Conservation (phyloP, 2,113 vertebrate species). For the Hippocampus mohnikei region DNA sequence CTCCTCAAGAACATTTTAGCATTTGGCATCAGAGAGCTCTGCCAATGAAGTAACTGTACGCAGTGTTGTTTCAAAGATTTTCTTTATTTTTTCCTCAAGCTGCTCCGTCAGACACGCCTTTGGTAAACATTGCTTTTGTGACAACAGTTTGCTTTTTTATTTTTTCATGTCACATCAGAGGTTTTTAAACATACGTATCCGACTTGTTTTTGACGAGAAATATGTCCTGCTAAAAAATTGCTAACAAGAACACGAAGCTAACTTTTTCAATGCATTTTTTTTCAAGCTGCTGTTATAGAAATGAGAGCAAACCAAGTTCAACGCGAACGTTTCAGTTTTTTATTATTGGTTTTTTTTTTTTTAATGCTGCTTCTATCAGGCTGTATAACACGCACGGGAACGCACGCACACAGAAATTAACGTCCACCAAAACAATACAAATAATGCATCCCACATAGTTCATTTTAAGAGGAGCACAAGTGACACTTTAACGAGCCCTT, state of each 20-base stretch:
- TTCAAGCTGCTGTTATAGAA: background rate
- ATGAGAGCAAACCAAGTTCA: background rate
- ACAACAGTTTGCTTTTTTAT: too few relatives aligned
- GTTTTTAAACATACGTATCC: background rate
- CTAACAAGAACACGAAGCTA: background rate
- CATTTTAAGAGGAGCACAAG: background rate
- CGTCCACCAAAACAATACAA: background rate
- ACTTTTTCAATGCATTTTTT: background rate
- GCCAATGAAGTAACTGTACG: background rate
- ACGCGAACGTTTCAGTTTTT: too few relatives aligned
- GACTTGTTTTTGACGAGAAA: background rate
- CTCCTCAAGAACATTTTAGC: too few relatives aligned
- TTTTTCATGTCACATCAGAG: too few relatives aligned
- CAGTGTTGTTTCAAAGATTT: too few relatives aligned
- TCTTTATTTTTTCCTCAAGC: background rate
- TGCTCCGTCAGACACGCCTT: background rate
- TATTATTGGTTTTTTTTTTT: background rate
- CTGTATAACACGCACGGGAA: background rate
- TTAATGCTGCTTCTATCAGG: background rate
- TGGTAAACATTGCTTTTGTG: background rate
- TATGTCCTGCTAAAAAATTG: background rate
- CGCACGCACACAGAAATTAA: background rate
- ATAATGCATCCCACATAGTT: background rate
- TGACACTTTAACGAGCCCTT: background rate
- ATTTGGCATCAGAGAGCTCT: too few relatives aligned